Base-by-base conservation (phyloP, 1,140 invertebrate species). In the Heliconius nattereri region DNA sequence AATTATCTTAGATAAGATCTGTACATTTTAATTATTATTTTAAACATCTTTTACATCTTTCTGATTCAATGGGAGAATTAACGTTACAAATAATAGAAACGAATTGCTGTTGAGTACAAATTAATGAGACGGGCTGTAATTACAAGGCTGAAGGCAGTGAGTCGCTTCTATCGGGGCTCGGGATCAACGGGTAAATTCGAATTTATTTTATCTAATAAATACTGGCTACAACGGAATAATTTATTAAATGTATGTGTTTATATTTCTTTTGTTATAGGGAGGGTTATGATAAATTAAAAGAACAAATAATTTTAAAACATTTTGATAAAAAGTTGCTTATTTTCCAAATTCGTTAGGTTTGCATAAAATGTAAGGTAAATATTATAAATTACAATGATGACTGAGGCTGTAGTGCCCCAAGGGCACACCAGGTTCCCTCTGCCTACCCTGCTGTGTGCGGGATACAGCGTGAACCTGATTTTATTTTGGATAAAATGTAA, bases 71-170 rank as follows among this genome's bases (percentile, higher is more conserved):
- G 29, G 71, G 35, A 72, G 35, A 37, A 72, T 72, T 72, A 72
- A 40, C 32, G 16, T 52, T 52, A 75, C 60, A 75, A 72, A 35
- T 79, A 71, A 70, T 71, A 79, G 26, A 79, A 79, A 71, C 73
- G 57, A 79, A 79, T 79, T 75, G 73, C 49, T 71, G 26, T 73
- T 75, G 49, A 49, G 66, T 19, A 57, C 66, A 76, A 57, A 75
- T 75, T 79, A 79, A 79, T 79, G 66, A 79, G 52, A 71, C 60
- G 26, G 54, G 57, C 52, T 40, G 40, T 79, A 79, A 79, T 79
- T 79, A 79, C 32, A 76, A 75, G 78, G 73, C 26, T 20, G 66
- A 32, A 40, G 73, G 66, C 37, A 71, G 40, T n/a, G 57, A 45
- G 60, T 40, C 73, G 73, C 66, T 79, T 29, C 40, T 57, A 74